A percentile compares a stretch with the other conserved stretches of the same genome.
phyloP scores from a whole-genome alignment of 2,888 invertebrate species.

The Folsomia manolachei region DNA sequence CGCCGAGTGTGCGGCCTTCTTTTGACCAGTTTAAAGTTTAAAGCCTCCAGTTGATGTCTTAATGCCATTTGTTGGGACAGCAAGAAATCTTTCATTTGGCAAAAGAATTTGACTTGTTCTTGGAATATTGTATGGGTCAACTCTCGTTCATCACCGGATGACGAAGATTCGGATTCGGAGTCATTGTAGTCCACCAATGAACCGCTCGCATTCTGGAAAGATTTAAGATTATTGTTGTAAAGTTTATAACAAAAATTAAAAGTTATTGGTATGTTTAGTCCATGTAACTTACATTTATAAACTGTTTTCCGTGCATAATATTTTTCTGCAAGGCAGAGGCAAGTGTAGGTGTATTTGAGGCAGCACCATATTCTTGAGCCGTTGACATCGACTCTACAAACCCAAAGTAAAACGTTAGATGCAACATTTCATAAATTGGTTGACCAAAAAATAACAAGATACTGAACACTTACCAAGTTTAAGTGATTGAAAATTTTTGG shows the following conservation, averaged over 20 bases:
- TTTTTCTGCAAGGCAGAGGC: conserved; percentile 41
- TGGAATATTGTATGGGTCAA: conserved; percentile 38
- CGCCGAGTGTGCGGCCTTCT: conserved; percentile 27
- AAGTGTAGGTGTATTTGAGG: conserved; percentile 35
- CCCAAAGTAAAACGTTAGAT: conserved; percentile 11
- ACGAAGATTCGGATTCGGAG: conserved; percentile 35
- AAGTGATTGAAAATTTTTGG: neutral
- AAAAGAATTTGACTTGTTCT: conserved; percentile 47
- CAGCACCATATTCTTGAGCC: conserved; percentile 41
- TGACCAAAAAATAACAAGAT: neutral
- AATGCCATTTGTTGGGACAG: conserved; percentile 45
- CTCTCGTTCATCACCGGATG: conserved; percentile 39
- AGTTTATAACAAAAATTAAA: neutral
- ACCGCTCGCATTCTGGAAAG: conserved; percentile 13
- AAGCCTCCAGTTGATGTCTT: conserved; percentile 44
- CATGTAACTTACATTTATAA: conserved; percentile 35
- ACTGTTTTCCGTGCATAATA: conserved; percentile 33
- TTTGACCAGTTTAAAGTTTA: conserved; percentile 46
- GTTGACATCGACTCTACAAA: conserved; percentile 43
- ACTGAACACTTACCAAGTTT: neutral
- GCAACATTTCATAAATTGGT: too few species aligned
- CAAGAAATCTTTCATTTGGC: conserved; percentile 48
- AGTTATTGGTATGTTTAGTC: neutral
- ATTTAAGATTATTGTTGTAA: conserved; percentile 4
- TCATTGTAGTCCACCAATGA: conserved; percentile 31